Conservation (phyloP, 2,888 invertebrate genomes). For the Drosophila putrida region DNA sequence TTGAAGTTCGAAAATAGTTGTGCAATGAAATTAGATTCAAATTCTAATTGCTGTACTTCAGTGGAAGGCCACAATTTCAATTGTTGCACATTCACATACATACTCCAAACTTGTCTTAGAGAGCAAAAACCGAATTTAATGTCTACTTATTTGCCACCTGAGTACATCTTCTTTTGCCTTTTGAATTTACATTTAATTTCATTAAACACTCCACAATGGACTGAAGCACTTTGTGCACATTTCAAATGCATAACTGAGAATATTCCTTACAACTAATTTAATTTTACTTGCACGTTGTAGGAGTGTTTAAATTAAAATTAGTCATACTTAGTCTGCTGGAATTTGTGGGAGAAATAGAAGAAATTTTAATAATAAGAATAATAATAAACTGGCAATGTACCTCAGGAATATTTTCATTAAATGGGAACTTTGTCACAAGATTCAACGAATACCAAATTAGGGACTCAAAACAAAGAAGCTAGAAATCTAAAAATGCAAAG, state of each 20-base stretch:
- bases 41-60: slow-evolving; percentile 65
- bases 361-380: no score
- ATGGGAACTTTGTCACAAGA: no score
- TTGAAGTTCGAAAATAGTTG: slow-evolving; percentile 72
- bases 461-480: no score
- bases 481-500: no score
- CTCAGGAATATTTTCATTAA: no score
- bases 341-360: no score
- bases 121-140: not conserved
- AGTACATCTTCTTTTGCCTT: slow-evolving; percentile 16
- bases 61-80: slow-evolving; percentile 34
- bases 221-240: slow-evolving; percentile 19
- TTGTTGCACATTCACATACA: slow-evolving; percentile 1
- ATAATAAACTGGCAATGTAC: no score
- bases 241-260: slow-evolving; percentile 14
- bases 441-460: no score
- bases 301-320: not conserved
- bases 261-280: slow-evolving; percentile 30
- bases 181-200: slow-evolving; percentile 31
- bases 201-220: slow-evolving; percentile 27
- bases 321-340: not conserved
- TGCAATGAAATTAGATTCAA: slow-evolving; percentile 75
- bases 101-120: not conserved
- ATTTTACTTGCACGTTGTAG: not conserved
- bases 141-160: slow-evolving; percentile 15